Conservation (phyloP, 2,797 vertebrate genomes). For the Muscicapa comitata region DNA sequence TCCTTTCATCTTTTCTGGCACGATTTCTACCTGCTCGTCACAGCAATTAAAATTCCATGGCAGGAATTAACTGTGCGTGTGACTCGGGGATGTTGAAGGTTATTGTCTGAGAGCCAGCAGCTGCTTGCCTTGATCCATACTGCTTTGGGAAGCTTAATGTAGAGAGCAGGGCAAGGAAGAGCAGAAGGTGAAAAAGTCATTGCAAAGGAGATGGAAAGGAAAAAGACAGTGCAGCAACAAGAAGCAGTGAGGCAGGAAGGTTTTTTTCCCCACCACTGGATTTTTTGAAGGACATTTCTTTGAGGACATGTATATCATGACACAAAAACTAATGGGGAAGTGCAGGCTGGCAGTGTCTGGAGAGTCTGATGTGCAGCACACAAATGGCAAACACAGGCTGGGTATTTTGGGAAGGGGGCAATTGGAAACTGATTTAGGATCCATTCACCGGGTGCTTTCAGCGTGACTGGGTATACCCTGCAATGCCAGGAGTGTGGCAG, state of each 20-base stretch:
- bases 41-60: neutral
- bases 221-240: neutral
- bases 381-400: neutral
- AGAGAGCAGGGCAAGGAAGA: neutral
- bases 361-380: neutral
- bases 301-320: neutral
- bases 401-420: neutral
- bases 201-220: neutral
- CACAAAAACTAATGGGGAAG: neutral
- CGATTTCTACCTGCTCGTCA: constrained; percentile 27
- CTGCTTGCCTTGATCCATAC: neutral
- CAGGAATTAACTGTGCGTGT: neutral
- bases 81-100: neutral
- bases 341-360: neutral
- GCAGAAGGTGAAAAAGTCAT: neutral
- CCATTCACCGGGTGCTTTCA: fast-evolving
- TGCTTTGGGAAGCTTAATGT: neutral
- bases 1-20: constrained; percentile 58
- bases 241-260: neutral
- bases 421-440: neutral
- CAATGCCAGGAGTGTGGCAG: fast-evolving
- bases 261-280: neutral
- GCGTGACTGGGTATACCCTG: fast-evolving
- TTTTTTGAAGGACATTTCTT: neutral
- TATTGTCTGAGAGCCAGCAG: neutral